Evolutionary conservation across 2,888 invertebrate genomes (phyloP).

Genomic region (Neoascia interrupta): DNA sequence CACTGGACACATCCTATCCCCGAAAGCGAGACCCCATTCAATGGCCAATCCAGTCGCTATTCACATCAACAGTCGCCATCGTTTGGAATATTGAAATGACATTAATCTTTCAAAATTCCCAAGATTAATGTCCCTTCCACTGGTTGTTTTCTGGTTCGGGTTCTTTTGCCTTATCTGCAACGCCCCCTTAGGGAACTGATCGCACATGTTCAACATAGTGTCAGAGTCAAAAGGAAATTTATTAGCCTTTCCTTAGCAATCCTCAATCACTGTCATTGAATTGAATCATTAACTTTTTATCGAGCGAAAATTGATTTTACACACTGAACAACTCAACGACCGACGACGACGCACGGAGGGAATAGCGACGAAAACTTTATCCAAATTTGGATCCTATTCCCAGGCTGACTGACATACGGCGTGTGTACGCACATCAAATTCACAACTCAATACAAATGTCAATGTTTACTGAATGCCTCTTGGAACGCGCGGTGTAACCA

Average conservation of each 20-base stretch:
- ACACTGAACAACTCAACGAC: too few relatives aligned
- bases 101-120: slow-evolving; percentile 55
- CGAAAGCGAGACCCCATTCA: too few relatives aligned
- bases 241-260: not conserved
- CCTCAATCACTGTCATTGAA: too few relatives aligned
- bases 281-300: slow-evolving; percentile 58
- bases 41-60: not conserved
- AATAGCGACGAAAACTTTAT: not conserved
- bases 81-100: slow-evolving; percentile 28
- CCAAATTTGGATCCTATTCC: slow-evolving; percentile 6
- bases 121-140: slow-evolving; percentile 38
- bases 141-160: too few relatives aligned
- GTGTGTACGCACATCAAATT: too few relatives aligned
- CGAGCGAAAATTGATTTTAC: slow-evolving; percentile 44
- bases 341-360: too few relatives aligned
- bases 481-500: slow-evolving; percentile 4
- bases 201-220: too few relatives aligned
- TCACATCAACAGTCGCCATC: slow-evolving; percentile 23
- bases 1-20: too few relatives aligned
- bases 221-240: not conserved
- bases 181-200: slow-evolving; percentile 46
- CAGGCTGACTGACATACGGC: not conserved
- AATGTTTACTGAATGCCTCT: slow-evolving; percentile 42
- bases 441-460: slow-evolving; percentile 37
- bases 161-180: slow-evolving; percentile 33